Base-by-base conservation (phyloP, 2,888 invertebrate genomes). In the Tethea ocularis region DNA sequence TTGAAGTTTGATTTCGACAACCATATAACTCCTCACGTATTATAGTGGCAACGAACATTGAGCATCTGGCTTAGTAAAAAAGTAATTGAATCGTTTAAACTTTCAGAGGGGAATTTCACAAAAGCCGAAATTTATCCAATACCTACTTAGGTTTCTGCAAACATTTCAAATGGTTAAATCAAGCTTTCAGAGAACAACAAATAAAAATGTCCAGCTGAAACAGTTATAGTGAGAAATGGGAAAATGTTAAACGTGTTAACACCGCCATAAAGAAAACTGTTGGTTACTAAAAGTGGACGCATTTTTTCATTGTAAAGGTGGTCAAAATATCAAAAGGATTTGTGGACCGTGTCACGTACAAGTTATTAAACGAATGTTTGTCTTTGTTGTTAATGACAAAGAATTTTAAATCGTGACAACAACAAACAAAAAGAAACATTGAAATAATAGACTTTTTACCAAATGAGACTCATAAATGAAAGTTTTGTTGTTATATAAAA, bases 141-240 rank as follows among this genome's bases (percentile, higher is more conserved):
- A 59, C 63, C 66, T 64, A 62, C 66, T 68, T 60, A 64, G 57
- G 70, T 71, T 74, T 74, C 69, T 68, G 68, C 71, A 74, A 78
- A 77, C 75, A 78, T 75, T 75, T 73, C 59, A 63, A 77, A 79
- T 75, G 71, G 68, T 78, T 76, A 79, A 83, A 78, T 80, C 76
- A 79, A 76, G 76, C 78, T 81, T 79, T 75, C 75, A 73, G 73
- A 67, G 72, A 67, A 75, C 71, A 76, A 77, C 77, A 77, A 79
- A 83, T 83, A 82, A 78, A 84, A 81, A 74, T 82, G 79, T 83
- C 78, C 75, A 67, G 67, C 69, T 77, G 74, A 78, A 82, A 80
- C 75, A 69, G 80, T 74, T 77, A 72, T 67, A 75, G 76, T 79
- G 78, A 83, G 75, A 77, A 78, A 83, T 78, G 77, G 75, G 64